Evolutionary conservation across 2,888 invertebrate genomes (phyloP), one percentile per base, ranked within the genome.

Genomic region (Prosopocoilus inquinatus): DNA sequence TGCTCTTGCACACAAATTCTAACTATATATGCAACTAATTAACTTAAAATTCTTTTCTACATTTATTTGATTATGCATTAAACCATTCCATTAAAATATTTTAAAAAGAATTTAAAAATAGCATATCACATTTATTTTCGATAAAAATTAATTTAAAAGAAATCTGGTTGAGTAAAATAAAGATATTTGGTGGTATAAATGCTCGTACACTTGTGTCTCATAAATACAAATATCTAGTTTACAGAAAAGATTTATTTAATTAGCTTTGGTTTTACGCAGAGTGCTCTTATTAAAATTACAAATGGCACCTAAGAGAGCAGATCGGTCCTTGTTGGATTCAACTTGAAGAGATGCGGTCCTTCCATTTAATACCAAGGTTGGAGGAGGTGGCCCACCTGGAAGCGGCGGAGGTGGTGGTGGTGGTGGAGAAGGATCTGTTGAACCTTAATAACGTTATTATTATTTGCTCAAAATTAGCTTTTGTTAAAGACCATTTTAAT

Each of bases 241-340:
- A 28, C 20, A 28, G 20, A 5, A 2, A 28, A 28, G 2, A 28
- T 28, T 28, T 7, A 13, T 9, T 38, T 54, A 53, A n/a, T 48
- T 49, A 12, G 67, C 70, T 69, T 71, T 72, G 65, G 73, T 71
- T 63, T 76, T 77, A 57, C 75, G 75, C 61, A 94, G 82, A 45
- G 85, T 84, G 36, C 81, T 78, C 74, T 90, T 91, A 79, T 90
- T 88, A 77, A 94, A 94, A 68, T 84, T 84, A 75, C 88, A 87
- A 72, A 94, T 94, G 59, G 93, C 91, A 67, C 87, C 87, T 55
- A 94, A 83, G 35, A 94, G 80, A 32, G 90, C 90, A 4, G 87
- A 81, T 62, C 92, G 83, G 32, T 81, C 82, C 63, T 79, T 78
- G 16, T 53, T 47, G 46, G 53, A 48, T 36, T 60, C 52, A 35